These are phyloP conservation scores for Phalera bucephala DNA, from an alignment of 2,888 invertebrate genomes.

Conservation along the genomic window DNA sequence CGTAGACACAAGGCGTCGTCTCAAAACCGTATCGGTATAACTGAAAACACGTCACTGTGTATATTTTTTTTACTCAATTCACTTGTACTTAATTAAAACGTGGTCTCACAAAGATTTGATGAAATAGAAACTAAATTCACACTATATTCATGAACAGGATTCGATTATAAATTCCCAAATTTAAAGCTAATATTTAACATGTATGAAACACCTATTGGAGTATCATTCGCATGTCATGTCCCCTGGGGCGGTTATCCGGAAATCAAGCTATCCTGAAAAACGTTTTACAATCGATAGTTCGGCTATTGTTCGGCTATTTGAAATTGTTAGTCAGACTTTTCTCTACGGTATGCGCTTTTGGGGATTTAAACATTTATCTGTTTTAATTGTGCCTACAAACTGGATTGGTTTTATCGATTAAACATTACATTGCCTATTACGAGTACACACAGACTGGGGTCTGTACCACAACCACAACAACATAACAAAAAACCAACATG, in stretches of 20 bases:
- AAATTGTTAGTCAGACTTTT: constrained; percentile 25
- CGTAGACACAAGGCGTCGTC: constrained; percentile 55
- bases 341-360: constrained; percentile 7
- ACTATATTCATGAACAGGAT: too few species aligned
- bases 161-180: too few species aligned
- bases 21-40: constrained; percentile 37
- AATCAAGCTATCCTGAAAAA: constrained; percentile 41
- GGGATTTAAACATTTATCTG: not conserved
- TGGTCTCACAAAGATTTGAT: too few species aligned
- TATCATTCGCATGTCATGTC: constrained; percentile 22
- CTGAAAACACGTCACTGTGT: constrained; percentile 1
- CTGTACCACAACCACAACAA: not conserved
- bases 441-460: too few species aligned
- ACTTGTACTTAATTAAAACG: too few species aligned
- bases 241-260: constrained; percentile 34
- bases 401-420: not conserved
- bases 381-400: not conserved
- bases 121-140: too few species aligned
- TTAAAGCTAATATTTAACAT: constrained; percentile 12
- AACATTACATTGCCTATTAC: not conserved
- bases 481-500: constrained; percentile 12
- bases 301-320: too few species aligned
- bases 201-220: constrained; percentile 21
- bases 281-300: constrained; percentile 40
- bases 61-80: too few species aligned